These are phyloP conservation scores for Acanthornis magna DNA, from an alignment of 2,797 vertebrate species.

Conservation along the genomic window DNA sequence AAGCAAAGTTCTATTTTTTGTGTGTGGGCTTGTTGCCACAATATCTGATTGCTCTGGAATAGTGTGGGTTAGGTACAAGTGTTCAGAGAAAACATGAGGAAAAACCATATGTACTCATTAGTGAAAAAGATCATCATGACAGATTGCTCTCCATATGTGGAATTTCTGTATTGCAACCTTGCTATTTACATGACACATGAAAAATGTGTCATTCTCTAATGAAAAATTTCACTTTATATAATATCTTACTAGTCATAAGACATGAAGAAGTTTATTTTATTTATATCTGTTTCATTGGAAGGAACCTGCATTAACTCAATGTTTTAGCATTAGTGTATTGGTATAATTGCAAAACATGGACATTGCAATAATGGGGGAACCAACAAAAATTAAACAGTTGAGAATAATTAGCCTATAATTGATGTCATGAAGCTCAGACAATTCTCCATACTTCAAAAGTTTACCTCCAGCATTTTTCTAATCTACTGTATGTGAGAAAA, in stretches of 20 bases:
- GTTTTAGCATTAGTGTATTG: not conserved
- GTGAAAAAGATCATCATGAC: constrained; percentile 52
- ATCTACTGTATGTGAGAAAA: constrained; percentile 9
- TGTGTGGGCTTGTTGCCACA: not conserved
- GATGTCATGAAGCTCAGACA: not conserved
- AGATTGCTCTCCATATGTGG: constrained; percentile 53
- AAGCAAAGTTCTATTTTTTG: not conserved
- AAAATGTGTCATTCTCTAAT: constrained; percentile 37
- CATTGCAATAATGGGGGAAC: not conserved
- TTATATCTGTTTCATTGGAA: not conserved
- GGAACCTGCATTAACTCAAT: not conserved
- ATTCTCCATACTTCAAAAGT: not conserved
- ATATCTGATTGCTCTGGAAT: constrained; percentile 40
- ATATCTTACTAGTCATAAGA: not conserved
- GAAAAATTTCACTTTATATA: not conserved
- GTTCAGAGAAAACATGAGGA: constrained; percentile 36
- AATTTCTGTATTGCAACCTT: constrained; percentile 1
- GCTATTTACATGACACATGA: constrained; percentile 15
- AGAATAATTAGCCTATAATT: not conserved
- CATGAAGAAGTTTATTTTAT: not conserved
- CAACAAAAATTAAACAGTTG: not conserved
- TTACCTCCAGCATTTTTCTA: constrained; percentile 7
- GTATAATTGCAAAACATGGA: not conserved
- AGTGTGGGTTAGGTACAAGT: constrained; percentile 41
- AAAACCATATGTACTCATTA: constrained; percentile 56